These are phyloP conservation scores for Chorisops tibialis DNA, from an alignment of 2,888 invertebrate species.

Conservation along the genomic window DNA sequence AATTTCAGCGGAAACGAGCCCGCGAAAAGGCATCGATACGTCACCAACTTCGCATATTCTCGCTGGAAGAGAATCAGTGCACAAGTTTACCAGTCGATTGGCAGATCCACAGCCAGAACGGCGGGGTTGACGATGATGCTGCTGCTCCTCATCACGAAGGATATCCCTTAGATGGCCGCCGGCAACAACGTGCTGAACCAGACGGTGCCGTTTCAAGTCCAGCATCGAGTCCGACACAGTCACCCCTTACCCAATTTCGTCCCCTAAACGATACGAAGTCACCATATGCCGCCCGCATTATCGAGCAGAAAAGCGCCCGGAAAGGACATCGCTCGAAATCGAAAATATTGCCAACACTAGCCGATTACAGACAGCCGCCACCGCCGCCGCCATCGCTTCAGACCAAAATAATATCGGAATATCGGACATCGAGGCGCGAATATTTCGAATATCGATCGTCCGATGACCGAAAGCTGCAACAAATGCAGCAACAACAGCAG, in stretches of 20 bases:
- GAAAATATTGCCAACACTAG: not conserved
- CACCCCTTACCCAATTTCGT: not conserved
- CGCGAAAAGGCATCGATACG: conserved; percentile 71
- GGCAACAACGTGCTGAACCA: conserved; percentile 63
- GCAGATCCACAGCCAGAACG: conserved; percentile 31
- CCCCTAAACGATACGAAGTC: conserved; percentile 24
- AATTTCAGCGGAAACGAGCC: conserved; percentile 80
- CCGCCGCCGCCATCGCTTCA: not conserved
- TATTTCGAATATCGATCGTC: conserved; percentile 31
- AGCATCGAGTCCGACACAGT: conserved; percentile 52
- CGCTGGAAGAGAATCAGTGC: conserved; percentile 58
- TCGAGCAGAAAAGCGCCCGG: conserved; percentile 27
- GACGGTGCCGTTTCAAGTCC: conserved; percentile 63
- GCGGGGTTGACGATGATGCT: conserved; percentile 49
- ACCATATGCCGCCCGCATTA: conserved; percentile 26
- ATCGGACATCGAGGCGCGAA: conserved; percentile 29
- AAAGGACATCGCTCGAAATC: not conserved
- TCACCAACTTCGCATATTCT: conserved; percentile 70
- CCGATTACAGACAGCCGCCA: not conserved
- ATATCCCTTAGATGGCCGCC: conserved; percentile 34
- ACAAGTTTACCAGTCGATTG: conserved; percentile 56
- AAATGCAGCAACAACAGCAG: conserved; percentile 2
- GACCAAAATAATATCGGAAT: conserved; percentile 31
- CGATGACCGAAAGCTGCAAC: no score
- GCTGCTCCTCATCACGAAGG: not conserved